Evolutionary conservation across 1,140 invertebrate genomes (phyloP), one percentile per base, ranked within the genome.

Genomic region (Laupala kohalensis): DNA sequence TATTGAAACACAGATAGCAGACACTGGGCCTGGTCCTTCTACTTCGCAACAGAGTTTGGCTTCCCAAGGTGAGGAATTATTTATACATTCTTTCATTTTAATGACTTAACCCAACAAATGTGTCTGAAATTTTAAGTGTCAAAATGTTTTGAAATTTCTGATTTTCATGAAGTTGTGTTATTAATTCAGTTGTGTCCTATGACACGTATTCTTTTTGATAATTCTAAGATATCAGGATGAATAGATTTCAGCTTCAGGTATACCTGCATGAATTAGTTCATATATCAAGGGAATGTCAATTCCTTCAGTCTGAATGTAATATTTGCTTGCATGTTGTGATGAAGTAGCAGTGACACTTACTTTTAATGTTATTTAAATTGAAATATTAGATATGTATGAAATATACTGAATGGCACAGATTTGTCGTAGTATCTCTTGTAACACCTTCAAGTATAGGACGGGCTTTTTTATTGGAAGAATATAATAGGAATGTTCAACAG

Each of bases 371-470:
- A 19, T 0, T 25, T 67, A 5, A 67, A 19, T 53, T 53, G 9
- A 53, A 13, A n/a, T n/a, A 53, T 4, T 2, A 13, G 37, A 53
- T 13, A 53, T 53, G 19, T 53, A 53, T 67, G 27, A 13, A 67
- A 6, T 67, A 25, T 15, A 25, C 37, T 64, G n/a, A 64, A 25
- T 64, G 70, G 70, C 70, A 71, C 70, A 71, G 70, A 66, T 66
- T 71, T 71, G 70, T 71, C 64, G 70, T 71, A 71, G 70, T 66
- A 64, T 64, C 70, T 70, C 23, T 53, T 19, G n/a, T n/a, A n/a
- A n/a, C n/a, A n/a, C n/a, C n/a, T n/a, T n/a, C n/a, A n/a, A n/a
- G n/a, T n/a, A n/a, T n/a, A n/a, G n/a, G n/a, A n/a, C n/a, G n/a
- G n/a, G n/a, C n/a, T n/a, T n/a, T n/a, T n/a, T n/a, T n/a, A n/a